Evolutionary conservation across 2,888 invertebrate species (phyloP).

Genomic region (Apamea sordens): DNA sequence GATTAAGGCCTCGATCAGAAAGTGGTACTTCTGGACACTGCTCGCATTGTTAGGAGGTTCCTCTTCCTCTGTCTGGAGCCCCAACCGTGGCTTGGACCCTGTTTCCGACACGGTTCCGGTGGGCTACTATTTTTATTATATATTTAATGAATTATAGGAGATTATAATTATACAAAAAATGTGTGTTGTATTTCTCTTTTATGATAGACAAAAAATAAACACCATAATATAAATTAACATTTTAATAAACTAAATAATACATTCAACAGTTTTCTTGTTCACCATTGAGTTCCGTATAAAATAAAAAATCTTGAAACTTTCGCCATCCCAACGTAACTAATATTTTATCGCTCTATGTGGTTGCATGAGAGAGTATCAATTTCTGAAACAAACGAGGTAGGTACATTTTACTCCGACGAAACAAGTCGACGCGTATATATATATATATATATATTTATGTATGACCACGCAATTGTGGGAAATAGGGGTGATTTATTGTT

Average conservation of each 20-base stretch:
- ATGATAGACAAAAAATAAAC: conserved; percentile 6
- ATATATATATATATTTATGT: too few species aligned
- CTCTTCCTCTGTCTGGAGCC: not conserved
- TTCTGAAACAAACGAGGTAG: conserved; percentile 84
- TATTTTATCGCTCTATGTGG: conserved; percentile 71
- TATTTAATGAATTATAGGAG: too few species aligned
- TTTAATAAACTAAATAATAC: conserved; percentile 57
- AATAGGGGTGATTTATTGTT: too few species aligned
- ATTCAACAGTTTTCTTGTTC: conserved; percentile 19
- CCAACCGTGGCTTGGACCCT: not conserved
- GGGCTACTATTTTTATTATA: too few species aligned
- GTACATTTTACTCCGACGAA: not conserved
- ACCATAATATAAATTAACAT: conserved; percentile 26
- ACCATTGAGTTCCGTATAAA: conserved; percentile 20
- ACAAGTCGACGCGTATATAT: too few species aligned
- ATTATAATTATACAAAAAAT: too few species aligned
- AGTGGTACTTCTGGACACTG: not conserved
- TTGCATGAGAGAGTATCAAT: conserved; percentile 89
- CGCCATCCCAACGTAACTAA: conserved; percentile 32
- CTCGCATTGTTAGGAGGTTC: not conserved
- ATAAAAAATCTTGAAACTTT: conserved; percentile 29
- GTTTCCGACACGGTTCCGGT: not conserved
- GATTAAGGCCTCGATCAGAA: not conserved
- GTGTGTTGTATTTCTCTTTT: not conserved
- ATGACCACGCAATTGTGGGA: too few species aligned